Evolutionary conservation across 2,113 vertebrate genomes (phyloP).

Genomic region (Psilopsiagon aurifrons): DNA sequence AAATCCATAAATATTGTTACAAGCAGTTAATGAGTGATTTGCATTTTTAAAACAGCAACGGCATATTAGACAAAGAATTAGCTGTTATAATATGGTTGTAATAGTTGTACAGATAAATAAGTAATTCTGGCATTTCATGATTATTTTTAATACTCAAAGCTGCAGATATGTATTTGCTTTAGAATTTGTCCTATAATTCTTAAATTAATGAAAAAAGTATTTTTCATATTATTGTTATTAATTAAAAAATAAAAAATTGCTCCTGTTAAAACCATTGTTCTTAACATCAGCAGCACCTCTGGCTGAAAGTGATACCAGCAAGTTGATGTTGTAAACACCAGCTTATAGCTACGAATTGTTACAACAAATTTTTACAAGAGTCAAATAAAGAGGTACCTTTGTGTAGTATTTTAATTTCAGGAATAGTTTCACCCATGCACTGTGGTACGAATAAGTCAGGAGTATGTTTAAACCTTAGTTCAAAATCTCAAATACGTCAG

Average conservation of each 20-base stretch:
- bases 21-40: constrained; percentile 44
- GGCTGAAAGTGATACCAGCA: not conserved
- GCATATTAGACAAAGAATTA: constrained; percentile 36
- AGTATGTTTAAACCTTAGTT: not conserved
- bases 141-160: not conserved
- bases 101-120: constrained; percentile 5
- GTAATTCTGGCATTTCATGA: not conserved
- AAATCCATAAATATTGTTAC: constrained; percentile 64
- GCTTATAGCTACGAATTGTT: not conserved
- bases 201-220: not conserved
- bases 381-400: not conserved
- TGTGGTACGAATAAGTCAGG: not conserved
- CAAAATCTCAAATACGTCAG: not conserved
- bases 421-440: not conserved
- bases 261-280: not conserved
- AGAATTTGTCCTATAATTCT: not conserved
- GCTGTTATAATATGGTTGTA: not conserved
- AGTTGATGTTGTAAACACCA: not conserved
- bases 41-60: constrained; percentile 51
- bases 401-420: not conserved
- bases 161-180: not conserved
- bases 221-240: not conserved
- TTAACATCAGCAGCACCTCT: not conserved
- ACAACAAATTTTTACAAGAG: not conserved
- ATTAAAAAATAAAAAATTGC: not conserved